Conservation (phyloP, 2,797 vertebrate species). For the Cossypha heuglini region DNA sequence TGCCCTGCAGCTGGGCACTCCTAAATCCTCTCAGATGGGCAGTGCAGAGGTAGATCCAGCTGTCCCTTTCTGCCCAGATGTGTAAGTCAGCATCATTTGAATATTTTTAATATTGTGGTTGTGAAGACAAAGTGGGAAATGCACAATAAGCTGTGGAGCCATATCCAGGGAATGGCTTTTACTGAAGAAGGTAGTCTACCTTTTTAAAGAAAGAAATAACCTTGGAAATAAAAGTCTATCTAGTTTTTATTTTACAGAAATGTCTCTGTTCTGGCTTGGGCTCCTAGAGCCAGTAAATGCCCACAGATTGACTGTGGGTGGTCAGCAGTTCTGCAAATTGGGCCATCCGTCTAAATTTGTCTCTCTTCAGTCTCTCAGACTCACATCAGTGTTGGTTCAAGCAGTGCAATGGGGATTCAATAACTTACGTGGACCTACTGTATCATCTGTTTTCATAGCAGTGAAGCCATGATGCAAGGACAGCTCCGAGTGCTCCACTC, state of each 20-base stretch:
- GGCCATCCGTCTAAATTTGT: slow-evolving; percentile 33
- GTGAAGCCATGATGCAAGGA: not conserved
- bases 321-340: slow-evolving; percentile 11
- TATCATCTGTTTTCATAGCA: not conserved
- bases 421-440: not conserved
- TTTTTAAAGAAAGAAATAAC: not conserved
- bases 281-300: not conserved
- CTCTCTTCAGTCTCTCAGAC: not conserved
- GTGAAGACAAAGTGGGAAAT: not conserved
- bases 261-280: not conserved
- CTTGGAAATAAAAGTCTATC: not conserved
- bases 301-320: slow-evolving; percentile 29
- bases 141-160: not conserved
- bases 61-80: not conserved
- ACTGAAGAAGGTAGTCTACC: not conserved
- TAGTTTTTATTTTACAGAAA: not conserved
- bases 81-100: not conserved
- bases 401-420: not conserved
- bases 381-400: not conserved
- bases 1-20: not conserved
- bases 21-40: not conserved
- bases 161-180: not conserved
- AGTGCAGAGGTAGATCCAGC: not conserved
- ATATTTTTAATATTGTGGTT: rapidly evolving
- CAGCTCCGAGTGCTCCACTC: not conserved